A percentile compares a stretch with the other conserved stretches of the same genome.
phyloP scores from a whole-genome alignment of 2,113 vertebrate genomes.

The Stigmatopora nigra region DNA sequence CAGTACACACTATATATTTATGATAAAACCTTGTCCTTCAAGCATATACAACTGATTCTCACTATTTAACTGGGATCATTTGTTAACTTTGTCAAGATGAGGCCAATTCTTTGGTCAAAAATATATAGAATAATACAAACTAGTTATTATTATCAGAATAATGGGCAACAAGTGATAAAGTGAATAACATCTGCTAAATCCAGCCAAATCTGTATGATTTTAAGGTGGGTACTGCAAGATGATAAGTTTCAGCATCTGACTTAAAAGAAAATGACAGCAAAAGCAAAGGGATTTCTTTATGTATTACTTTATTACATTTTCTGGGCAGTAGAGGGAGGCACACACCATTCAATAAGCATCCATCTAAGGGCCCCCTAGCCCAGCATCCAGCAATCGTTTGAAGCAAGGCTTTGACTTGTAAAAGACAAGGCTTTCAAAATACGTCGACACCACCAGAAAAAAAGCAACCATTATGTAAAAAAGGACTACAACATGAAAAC shows the following conservation, averaged over 20 bases:
- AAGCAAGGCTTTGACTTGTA: slow-evolving; percentile 24
- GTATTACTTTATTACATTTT: neutral
- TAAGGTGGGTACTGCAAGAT: neutral
- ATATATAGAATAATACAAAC: too few species aligned
- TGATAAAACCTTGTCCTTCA: too few species aligned
- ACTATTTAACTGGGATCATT: too few species aligned
- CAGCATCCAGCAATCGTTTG: slow-evolving; percentile 9
- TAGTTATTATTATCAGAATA: neutral
- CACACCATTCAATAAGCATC: slow-evolving; percentile 57
- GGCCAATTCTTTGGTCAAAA: too few species aligned
- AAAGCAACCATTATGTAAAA: slow-evolving; percentile 29
- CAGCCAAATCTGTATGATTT: neutral
- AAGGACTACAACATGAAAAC: slow-evolving; percentile 34
- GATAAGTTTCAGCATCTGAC: too few species aligned
- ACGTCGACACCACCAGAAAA: neutral
- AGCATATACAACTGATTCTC: too few species aligned
- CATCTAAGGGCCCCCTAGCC: neutral
- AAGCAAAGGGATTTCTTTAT: neutral
- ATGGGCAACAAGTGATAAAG: neutral
- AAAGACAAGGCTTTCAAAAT: slow-evolving; percentile 36
- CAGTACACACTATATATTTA: too few species aligned
- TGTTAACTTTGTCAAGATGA: too few species aligned
- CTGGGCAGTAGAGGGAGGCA: slow-evolving; percentile 63
- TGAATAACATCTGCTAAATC: neutral
- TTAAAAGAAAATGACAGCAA: neutral